A percentile compares a stretch with the other conserved stretches of the same genome.
phyloP scores from a whole-genome alignment of 2,888 invertebrate genomes.

The Melanostoma scalare region DNA sequence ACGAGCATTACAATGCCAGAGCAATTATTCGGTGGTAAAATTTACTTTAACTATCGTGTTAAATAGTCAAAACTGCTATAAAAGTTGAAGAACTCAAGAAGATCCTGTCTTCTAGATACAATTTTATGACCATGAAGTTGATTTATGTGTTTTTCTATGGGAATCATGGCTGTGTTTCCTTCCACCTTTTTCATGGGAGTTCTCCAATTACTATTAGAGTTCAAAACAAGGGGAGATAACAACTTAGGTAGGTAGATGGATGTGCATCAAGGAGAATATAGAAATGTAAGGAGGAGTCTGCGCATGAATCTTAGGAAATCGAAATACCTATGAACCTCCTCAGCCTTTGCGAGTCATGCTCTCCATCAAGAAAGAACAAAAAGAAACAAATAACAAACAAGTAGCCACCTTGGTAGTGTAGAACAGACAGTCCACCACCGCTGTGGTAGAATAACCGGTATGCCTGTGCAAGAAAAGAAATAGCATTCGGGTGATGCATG shows the following conservation, averaged over 20 bases:
- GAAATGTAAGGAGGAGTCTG: constrained; percentile 65
- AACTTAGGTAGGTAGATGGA: constrained; percentile 52
- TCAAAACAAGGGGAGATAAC: not conserved
- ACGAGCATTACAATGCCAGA: constrained; percentile 62
- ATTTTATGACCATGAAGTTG: constrained; percentile 66
- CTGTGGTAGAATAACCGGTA: constrained; percentile 52
- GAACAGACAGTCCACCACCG: constrained; percentile 24
- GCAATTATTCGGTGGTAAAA: constrained; percentile 72
- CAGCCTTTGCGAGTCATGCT: not conserved
- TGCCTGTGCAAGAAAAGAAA: constrained; percentile 22
- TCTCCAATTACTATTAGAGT: constrained; percentile 32
- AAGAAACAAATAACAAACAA: constrained; percentile 47
- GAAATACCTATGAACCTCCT: constrained; percentile 37
- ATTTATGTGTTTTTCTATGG: constrained; percentile 52
- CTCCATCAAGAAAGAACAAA: constrained; percentile 28
- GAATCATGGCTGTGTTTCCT: constrained; percentile 25
- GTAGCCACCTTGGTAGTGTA: constrained; percentile 44
- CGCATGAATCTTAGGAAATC: constrained; percentile 47
- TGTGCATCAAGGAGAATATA: constrained; percentile 38
- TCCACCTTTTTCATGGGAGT: constrained; percentile 29
- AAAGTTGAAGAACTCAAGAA: constrained; percentile 54
- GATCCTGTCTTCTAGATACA: constrained; percentile 66
- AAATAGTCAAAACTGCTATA: constrained; percentile 72
- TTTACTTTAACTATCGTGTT: constrained; percentile 72
- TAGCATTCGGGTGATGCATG: constrained; percentile 51